Evolutionary conservation across 1,140 invertebrate genomes (phyloP), one percentile per base, ranked within the genome.

Genomic region (Pseudomyrmex concolor): DNA sequence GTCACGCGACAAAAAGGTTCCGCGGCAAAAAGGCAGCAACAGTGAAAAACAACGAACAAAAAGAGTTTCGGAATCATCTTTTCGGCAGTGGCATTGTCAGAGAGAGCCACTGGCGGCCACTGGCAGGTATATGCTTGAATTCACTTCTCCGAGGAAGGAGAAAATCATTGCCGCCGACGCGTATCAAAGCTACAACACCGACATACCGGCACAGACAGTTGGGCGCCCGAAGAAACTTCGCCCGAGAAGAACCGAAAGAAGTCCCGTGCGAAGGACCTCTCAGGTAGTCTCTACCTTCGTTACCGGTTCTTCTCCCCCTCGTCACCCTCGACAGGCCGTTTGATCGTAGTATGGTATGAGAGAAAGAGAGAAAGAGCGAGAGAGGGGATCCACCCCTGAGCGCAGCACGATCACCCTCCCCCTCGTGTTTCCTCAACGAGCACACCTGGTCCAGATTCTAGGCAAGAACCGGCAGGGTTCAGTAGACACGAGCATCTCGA

Each of bases 221-320:
- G 87, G 87, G 86, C 87, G 87, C 87, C 87, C 86, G 54, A 78
- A 76, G 54, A 78, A 76, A 57, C 68, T 72, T 54, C 22, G 85
- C 85, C 48, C 74, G 22, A 66, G 54, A 82, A 77, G 73, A 71
- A 17, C 43, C 48, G 60, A 34, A 34, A 22, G 54, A 12, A 22
- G 57, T 54, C 48, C 64, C 77, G 55, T 68, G 55, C 63, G 83
- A 72, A 80, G 66, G 74, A 78, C 25, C 86, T 88, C 87, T 88
- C 87, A 88, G 87, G 87, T 88, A 88, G 87, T 84, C 54, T 80
- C 85, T 84, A 80, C 85, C 85, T 88, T 83, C 83, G 83, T 70
- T 87, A 59, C 73, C 57, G 70, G 81, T 72, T 59, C 82, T 74
- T 22, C 63, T 48, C 45, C 25, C 19, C 34, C 34, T 8, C 43